Evolutionary conservation across 2,888 invertebrate species (phyloP).

Genomic region (Phoenoteleia sp.): DNA sequence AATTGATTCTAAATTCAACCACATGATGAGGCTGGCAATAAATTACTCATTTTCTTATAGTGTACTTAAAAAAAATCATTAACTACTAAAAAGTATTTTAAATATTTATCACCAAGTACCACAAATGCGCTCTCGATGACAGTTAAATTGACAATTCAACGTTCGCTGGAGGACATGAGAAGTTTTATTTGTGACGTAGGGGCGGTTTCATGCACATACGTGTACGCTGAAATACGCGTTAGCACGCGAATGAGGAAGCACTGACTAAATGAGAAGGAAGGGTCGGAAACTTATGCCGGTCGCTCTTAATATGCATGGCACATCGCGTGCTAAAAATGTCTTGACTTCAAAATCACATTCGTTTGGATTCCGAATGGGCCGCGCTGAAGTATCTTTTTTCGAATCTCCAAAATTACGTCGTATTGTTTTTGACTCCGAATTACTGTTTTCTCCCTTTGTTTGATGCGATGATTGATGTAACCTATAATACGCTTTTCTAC

Average conservation of each 20-base stretch:
- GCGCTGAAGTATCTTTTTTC: conserved; percentile 33
- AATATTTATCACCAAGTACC: no score
- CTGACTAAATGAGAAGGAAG: conserved; percentile 53
- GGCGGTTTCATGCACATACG: conserved; percentile 23
- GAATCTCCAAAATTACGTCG: background rate
- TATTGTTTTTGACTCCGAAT: background rate
- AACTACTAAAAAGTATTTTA: no score
- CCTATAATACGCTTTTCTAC: no score
- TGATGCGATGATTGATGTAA: no score
- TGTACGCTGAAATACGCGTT: conserved; percentile 46
- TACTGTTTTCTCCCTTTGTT: background rate
- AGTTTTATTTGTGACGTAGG: conserved; percentile 26
- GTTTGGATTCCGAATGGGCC: conserved; percentile 29
- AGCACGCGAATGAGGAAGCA: conserved; percentile 58
- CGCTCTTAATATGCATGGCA: conserved; percentile 55
- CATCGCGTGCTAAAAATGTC: conserved; percentile 63
- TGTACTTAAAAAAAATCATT: no score
- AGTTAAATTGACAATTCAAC: conserved; percentile 44
- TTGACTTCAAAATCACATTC: conserved; percentile 51
- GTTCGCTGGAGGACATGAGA: conserved; percentile 34
- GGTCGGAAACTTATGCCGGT: conserved; percentile 78
- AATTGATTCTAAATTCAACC: no score
- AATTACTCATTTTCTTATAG: no score
- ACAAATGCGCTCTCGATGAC: no score
- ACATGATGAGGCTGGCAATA: no score